phyloP scores from a whole-genome alignment of 2,797 vertebrate species.

The Thamnophis elegans region DNA sequence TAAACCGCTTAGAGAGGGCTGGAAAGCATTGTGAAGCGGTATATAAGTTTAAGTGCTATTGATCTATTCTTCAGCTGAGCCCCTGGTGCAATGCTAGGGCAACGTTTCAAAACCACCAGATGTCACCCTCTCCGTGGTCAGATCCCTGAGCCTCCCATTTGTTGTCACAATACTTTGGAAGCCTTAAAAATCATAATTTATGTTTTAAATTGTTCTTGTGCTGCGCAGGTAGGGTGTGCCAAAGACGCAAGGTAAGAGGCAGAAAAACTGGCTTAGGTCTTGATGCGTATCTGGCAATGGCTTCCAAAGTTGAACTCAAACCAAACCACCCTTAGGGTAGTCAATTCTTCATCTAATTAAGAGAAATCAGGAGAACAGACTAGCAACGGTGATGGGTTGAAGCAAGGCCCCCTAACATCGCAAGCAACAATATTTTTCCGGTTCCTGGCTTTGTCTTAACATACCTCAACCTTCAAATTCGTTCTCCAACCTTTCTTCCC shows the following conservation, averaged over 20 bases:
- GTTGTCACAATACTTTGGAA: neutral
- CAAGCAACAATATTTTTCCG: neutral
- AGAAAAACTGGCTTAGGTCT: slow-evolving; percentile 14
- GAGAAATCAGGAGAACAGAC: slow-evolving; percentile 11
- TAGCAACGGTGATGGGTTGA: fast-evolving
- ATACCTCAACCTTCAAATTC: neutral
- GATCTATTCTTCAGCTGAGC: no score
- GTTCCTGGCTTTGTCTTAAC: neutral
- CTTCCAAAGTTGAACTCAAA: neutral
- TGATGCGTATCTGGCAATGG: neutral
- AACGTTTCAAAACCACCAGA: neutral
- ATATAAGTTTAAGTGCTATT: neutral
- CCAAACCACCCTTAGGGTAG: neutral
- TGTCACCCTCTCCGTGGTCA: neutral
- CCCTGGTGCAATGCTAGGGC: neutral
- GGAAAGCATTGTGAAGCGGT: no score
- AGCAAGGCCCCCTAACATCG: neutral
- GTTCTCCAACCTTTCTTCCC: no score
- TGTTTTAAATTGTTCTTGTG: neutral
- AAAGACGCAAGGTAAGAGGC: neutral
- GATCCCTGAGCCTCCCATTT: neutral
- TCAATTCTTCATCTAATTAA: neutral
- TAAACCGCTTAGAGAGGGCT: no score
- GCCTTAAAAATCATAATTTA: neutral
- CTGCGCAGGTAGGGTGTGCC: neutral